Base-by-base conservation (phyloP, 1,140 invertebrate genomes). In the Drosophila repletoides region DNA sequence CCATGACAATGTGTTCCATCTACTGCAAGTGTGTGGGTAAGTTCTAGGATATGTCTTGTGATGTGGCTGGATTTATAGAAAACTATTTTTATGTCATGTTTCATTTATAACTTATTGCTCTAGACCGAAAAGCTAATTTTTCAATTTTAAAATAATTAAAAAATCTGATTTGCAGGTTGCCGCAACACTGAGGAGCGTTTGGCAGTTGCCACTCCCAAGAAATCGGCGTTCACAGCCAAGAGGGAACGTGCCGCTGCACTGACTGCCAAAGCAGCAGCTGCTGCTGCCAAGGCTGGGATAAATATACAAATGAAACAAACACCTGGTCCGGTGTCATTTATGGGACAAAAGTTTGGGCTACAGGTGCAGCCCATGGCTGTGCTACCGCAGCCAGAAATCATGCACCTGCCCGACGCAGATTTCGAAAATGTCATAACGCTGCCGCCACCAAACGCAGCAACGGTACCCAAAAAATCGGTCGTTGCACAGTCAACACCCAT, bases 1-100 rank as follows among this genome's bases (percentile, higher is more conserved):
- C 80, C 3, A 80, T 86, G 81, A 34, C 24, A 6, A 45, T 68
- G 4, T 86, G 80, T 21, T 43, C 76, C 5, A 46, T 63, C 4
- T 56, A 58, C 5, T 86, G 80, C 22, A 77, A 77, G 2, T 86
- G 80, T 19, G 14, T 76, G 26, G 81, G 80, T 86, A 59, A 60
- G 72, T 51, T 0, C n/a, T n/a, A n/a, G n/a, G n/a, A n/a, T n/a
- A n/a, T n/a, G n/a, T n/a, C n/a, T n/a, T n/a, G n/a, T n/a, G n/a
- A n/a, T n/a, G n/a, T n/a, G n/a, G n/a, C n/a, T n/a, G n/a, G n/a
- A n/a, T n/a, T n/a, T n/a, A n/a, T n/a, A n/a, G n/a, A n/a, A n/a
- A n/a, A n/a, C n/a, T n/a, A n/a, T n/a, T n/a, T n/a, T n/a, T n/a
- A n/a, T n/a, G n/a, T n/a, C n/a, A n/a, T n/a, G n/a, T n/a, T n/a